Conservation (phyloP, 2,888 invertebrate species). For the Hydropsyche betteni region DNA sequence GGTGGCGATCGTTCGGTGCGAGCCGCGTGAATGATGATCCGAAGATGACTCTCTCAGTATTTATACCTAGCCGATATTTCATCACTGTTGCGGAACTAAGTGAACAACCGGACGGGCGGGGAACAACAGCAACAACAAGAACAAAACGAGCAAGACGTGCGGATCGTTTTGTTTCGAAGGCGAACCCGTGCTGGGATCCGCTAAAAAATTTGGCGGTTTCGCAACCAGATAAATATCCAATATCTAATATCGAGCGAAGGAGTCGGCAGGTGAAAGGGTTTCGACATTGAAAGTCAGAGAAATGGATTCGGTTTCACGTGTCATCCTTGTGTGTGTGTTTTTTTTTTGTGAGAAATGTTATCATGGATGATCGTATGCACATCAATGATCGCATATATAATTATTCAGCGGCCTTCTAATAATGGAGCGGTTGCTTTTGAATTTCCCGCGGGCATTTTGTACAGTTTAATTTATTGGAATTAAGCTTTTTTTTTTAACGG, state of each 20-base stretch:
- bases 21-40: constrained; percentile 46
- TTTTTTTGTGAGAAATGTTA: too few species aligned
- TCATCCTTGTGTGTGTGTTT: too few species aligned
- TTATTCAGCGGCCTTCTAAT: too few species aligned
- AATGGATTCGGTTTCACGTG: background rate
- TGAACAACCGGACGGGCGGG: background rate
- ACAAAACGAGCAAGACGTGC: background rate
- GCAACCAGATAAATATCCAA: background rate
- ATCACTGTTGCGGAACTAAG: constrained; percentile 42
- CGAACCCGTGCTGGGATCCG: too few species aligned
- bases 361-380: too few species aligned
- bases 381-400: too few species aligned
- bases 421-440: too few species aligned
- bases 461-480: too few species aligned
- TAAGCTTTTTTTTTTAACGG: too few species aligned
- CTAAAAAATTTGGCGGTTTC: too few species aligned
- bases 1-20: background rate
- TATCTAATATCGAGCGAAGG: background rate
- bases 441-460: too few species aligned
- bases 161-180: background rate
- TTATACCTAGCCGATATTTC: constrained; percentile 43
- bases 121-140: background rate
- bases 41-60: constrained; percentile 42
- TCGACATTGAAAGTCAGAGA: background rate
- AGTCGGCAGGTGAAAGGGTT: background rate